Percentiles rank a stretch among this genome's conserved stretches.
phyloP scores from a whole-genome alignment of 2,797 vertebrate genomes.

The Artibeus lituratus region DNA sequence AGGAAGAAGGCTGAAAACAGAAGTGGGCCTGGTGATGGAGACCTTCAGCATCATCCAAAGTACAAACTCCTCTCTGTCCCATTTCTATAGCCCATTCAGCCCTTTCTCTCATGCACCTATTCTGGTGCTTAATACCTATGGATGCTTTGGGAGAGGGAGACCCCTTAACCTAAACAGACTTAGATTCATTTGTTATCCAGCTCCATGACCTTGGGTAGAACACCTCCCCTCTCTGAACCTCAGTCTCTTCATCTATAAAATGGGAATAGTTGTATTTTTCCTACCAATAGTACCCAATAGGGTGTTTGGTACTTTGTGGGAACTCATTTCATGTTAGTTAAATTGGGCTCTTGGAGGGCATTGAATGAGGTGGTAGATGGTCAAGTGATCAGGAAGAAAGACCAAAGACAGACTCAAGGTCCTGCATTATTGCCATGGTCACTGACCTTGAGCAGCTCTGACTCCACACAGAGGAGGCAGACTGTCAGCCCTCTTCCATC shows the following conservation, averaged over 20 bases:
- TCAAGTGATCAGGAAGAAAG: constrained; percentile 9
- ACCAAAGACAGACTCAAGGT: neutral
- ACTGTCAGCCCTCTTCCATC: neutral
- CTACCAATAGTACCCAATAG: neutral
- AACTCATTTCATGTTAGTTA: neutral
- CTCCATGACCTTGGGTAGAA: neutral
- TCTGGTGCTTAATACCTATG: neutral
- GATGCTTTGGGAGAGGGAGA: neutral
- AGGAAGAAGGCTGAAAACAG: neutral
- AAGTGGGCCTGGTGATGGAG: neutral
- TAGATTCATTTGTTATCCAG: neutral
- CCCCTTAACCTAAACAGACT: neutral
- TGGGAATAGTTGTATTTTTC: neutral
- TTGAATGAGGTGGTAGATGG: neutral
- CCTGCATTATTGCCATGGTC: neutral
- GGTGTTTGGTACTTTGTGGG: neutral
- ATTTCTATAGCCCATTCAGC: neutral
- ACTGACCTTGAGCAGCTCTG: constrained; percentile 5
- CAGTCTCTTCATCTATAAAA: constrained; percentile 6
- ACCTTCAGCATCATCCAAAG: neutral
- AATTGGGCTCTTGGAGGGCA: neutral
- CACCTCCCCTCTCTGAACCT: neutral
- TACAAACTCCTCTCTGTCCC: neutral
- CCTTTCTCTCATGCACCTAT: neutral
- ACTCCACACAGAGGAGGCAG: neutral